Percentiles rank a stretch among this genome's conserved stretches.
Conservation (phyloP, 2,888 invertebrate genomes). For the Lathronympha strigana region DNA sequence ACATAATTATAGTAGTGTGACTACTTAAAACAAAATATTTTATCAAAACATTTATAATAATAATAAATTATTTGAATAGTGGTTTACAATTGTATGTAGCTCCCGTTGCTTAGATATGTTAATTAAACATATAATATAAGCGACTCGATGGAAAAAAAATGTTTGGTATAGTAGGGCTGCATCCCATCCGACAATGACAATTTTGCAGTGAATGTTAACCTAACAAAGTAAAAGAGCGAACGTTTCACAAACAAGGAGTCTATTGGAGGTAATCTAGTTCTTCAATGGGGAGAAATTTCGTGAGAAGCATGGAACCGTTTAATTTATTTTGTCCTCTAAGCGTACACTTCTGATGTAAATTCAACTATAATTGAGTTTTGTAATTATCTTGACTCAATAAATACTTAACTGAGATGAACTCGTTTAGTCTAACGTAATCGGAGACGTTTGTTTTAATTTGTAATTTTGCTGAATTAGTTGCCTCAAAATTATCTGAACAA, state of each 20-base stretch:
- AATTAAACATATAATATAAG: too few species aligned
- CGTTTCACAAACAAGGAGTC: not conserved
- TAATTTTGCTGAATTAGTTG: not conserved
- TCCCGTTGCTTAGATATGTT: too few species aligned
- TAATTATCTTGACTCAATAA: slow-evolving; percentile 32
- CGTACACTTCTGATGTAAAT: slow-evolving; percentile 35
- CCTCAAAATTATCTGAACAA: not conserved
- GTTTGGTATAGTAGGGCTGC: too few species aligned
- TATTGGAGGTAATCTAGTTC: not conserved
- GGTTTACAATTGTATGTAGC: too few species aligned
- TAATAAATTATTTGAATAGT: too few species aligned
- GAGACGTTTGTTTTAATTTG: slow-evolving; percentile 1
- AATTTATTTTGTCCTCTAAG: slow-evolving; percentile 44
- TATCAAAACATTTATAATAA: too few species aligned
- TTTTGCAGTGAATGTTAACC: too few species aligned
- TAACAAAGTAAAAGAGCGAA: too few species aligned
- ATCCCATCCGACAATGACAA: too few species aligned
- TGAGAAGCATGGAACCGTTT: slow-evolving; percentile 44
- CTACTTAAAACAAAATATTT: too few species aligned
- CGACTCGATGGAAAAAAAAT: too few species aligned
- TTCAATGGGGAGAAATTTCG: slow-evolving; percentile 23
- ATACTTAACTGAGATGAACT: slow-evolving; percentile 21
- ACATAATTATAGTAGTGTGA: too few species aligned
- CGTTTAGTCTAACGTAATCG: slow-evolving; percentile 11
- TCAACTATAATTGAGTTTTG: slow-evolving; percentile 31